Percentiles rank a stretch among this genome's conserved stretches.
These are phyloP conservation scores for Trissonchulus sp. DNA, from an alignment of 2,888 invertebrate species.

Conservation along the genomic window DNA sequence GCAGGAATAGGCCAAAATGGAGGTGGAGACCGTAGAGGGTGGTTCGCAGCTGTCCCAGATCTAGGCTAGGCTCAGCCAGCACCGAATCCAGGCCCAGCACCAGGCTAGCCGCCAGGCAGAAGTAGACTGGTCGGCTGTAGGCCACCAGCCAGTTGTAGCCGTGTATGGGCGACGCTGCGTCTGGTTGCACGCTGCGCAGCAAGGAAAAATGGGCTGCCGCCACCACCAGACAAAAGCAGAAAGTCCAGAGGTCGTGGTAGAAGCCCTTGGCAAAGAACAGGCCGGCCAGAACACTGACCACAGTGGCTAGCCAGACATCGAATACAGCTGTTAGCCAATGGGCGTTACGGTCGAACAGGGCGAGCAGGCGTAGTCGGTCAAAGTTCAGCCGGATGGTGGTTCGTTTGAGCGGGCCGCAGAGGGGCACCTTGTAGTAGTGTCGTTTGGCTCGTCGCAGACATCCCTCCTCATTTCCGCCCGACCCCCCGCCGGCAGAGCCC, in stretches of 20 bases:
- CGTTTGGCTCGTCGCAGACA: constrained; percentile 7
- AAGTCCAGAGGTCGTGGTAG: constrained; percentile 83
- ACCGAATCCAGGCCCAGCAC: constrained; percentile 53
- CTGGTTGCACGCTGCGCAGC: constrained; percentile 83
- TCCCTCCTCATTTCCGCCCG: not conserved
- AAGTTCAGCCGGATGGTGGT: constrained; percentile 63
- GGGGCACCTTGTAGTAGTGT: not conserved
- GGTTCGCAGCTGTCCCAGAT: not conserved
- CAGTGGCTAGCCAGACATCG: constrained; percentile 72
- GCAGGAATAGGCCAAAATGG: not conserved
- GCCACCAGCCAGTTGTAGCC: constrained; percentile 56
- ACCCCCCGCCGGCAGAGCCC: constrained; percentile 2
- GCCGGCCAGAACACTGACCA: constrained; percentile 67
- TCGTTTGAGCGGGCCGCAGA: not conserved
- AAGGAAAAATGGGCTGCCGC: constrained; percentile 78
- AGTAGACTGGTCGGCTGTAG: constrained; percentile 74
- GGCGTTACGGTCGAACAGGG: constrained; percentile 80
- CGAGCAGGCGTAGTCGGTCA: constrained; percentile 82
- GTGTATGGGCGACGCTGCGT: constrained; percentile 95
- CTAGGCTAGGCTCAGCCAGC: not conserved
- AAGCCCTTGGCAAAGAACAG: constrained; percentile 61
- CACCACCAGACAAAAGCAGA: constrained; percentile 93
- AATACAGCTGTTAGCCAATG: constrained; percentile 72
- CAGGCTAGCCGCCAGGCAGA: constrained; percentile 67
- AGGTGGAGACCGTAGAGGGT: not conserved